These are phyloP conservation scores for Branchipolynoe longqiensis DNA, from an alignment of 2,888 invertebrate species.

Conservation along the genomic window DNA sequence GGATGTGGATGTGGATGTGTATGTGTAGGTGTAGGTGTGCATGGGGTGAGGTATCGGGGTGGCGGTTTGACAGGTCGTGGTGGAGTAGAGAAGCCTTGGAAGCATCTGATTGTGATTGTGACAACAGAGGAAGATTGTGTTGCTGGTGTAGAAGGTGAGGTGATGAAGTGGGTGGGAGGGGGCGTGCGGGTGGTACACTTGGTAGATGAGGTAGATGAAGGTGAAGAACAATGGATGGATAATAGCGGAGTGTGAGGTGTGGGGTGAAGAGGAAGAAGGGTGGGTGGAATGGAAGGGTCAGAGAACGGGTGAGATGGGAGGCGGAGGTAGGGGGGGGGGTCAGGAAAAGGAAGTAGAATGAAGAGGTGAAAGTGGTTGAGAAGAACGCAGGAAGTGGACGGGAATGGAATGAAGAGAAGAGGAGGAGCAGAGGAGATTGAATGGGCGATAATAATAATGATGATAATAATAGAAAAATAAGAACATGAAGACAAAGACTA, in stretches of 20 bases:
- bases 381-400: not conserved
- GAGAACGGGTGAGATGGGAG: not conserved
- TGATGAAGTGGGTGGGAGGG: not conserved
- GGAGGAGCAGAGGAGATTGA: no score
- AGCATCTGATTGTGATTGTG: slow-evolving; percentile 16
- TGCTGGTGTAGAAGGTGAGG: not conserved
- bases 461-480: no score
- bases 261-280: not conserved
- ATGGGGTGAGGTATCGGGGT: no score
- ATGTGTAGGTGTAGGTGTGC: no score
- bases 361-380: not conserved
- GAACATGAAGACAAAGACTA: no score
- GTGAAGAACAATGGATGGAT: no score
- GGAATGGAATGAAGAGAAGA: no score
- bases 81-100: slow-evolving; percentile 1
- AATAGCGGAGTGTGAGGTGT: no score
- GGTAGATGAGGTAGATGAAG: not conserved
- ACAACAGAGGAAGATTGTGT: not conserved
- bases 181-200: not conserved
- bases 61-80: not conserved
- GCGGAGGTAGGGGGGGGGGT: not conserved
- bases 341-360: no score
- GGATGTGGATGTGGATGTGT: no score
- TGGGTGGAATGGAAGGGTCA: not conserved
- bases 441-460: no score